Evolutionary conservation across 2,888 invertebrate genomes (phyloP), one percentile per base, ranked within the genome.

Genomic region (Arrhopalites spinosus): DNA sequence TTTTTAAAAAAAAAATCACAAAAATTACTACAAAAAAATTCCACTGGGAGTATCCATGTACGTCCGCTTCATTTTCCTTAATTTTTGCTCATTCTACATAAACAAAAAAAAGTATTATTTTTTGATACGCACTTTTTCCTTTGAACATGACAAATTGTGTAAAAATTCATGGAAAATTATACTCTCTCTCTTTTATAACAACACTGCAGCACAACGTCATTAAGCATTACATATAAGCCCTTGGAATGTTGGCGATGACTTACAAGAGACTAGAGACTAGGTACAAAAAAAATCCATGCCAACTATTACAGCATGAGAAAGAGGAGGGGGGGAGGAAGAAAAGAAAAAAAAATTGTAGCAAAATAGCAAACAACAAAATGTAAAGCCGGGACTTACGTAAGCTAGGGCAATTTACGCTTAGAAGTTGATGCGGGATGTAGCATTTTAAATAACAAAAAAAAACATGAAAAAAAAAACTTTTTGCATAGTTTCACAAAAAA

Each of bases 21-120:
- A 23, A 50, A 69, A 69, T 69, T 69, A 53, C 53, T 69, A 50
- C 69, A 53, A 29, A n/a, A 29, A 50, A 53, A 53, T 50, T 29
- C 17, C 45, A 25, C 69, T 47, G 29, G n/a, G n/a, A n/a, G n/a
- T n/a, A n/a, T n/a, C n/a, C n/a, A n/a, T n/a, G n/a, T n/a, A n/a
- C n/a, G n/a, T n/a, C n/a, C n/a, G n/a, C 66, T 43, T 36, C 27
- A 23, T 23, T 66, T 66, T 43, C 66, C 30, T 43, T 17, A 3
- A 27, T 25, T 47, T 47, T 27, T 50, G n/a, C 43, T 67, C 67
- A 5, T 23, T 66, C n/a, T 23, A n/a, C n/a, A n/a, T n/a, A n/a
- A n/a, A n/a, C n/a, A n/a, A n/a, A n/a, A n/a, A n/a, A n/a, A n/a
- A n/a, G n/a, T n/a, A n/a, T n/a, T n/a, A n/a, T n/a, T n/a, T n/a